phyloP scores from a whole-genome alignment of 2,797 vertebrate species.

The Sorex maritimensis region DNA sequence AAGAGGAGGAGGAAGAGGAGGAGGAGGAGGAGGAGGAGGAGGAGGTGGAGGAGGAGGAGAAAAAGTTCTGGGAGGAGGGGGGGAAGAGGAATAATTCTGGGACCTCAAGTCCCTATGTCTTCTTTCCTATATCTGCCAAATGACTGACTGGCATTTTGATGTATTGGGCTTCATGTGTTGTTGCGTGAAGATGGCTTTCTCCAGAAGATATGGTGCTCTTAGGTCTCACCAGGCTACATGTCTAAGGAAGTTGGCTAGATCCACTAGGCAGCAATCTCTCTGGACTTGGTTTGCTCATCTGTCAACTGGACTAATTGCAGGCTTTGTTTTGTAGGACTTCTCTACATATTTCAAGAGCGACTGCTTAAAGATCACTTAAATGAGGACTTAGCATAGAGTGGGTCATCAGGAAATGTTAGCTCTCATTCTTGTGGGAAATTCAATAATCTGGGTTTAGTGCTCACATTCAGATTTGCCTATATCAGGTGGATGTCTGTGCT shows the following conservation, averaged over 20 bases:
- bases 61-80: too few species aligned
- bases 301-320: conserved; percentile 8
- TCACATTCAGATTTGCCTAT: background rate
- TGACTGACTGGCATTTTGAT: conserved; percentile 90
- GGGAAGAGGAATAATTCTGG: background rate
- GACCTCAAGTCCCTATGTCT: conserved; percentile 79
- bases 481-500: background rate
- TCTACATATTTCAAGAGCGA: background rate
- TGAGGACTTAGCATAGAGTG: background rate
- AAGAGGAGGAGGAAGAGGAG: too few species aligned
- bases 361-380: background rate
- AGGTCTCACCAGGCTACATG: background rate
- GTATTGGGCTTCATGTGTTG: conserved; percentile 82
- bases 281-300: conserved; percentile 40
- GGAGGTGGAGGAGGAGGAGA: too few species aligned
- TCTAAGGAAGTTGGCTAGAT: background rate
- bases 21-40: too few species aligned
- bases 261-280: background rate
- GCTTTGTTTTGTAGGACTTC: background rate
- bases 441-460: background rate
- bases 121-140: conserved; percentile 91
- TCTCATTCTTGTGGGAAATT: background rate
- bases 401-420: background rate
- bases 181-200: conserved; percentile 78
- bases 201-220: background rate